Conservation (phyloP, 2,113 vertebrate genomes). For the Epinephelus cyanopodus region DNA sequence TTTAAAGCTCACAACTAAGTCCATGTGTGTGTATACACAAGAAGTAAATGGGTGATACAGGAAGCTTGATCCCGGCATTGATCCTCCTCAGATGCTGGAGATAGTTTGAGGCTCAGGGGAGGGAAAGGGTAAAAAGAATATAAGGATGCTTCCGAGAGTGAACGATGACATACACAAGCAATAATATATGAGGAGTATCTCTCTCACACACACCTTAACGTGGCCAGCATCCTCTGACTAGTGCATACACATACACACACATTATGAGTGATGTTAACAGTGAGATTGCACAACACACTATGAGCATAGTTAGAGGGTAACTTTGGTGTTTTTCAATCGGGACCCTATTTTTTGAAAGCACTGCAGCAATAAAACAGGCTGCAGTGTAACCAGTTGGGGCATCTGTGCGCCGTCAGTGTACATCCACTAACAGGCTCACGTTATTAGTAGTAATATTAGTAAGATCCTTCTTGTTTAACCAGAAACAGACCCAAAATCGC, state of each 20-base stretch:
- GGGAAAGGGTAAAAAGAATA: not conserved
- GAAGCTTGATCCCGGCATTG: conserved; percentile 30
- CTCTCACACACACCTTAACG: conserved; percentile 87
- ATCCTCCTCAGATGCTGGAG: conserved; percentile 30
- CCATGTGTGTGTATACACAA: not conserved
- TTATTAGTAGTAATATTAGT: too few relatives aligned
- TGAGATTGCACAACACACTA: conserved; percentile 46
- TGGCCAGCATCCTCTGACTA: conserved; percentile 88
- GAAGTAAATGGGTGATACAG: conserved; percentile 29
- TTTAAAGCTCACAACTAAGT: not conserved
- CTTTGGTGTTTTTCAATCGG: too few relatives aligned
- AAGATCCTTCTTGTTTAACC: too few relatives aligned
- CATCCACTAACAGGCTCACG: too few relatives aligned
- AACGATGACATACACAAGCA: conserved; percentile 48
- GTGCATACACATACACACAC: conserved; percentile 73
- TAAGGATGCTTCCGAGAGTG: conserved; percentile 22
- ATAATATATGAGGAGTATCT: conserved; percentile 51
- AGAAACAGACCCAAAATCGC: too few relatives aligned
- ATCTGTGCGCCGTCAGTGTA: too few relatives aligned
- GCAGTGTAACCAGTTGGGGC: too few relatives aligned
- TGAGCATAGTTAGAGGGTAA: conserved; percentile 23
- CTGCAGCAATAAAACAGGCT: too few relatives aligned
- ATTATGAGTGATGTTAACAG: conserved; percentile 69
- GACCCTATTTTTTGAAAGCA: too few relatives aligned
- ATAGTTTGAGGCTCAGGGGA: conserved; percentile 2